Base-by-base conservation (phyloP, 2,797 vertebrate genomes). In the Avahi laniger region DNA sequence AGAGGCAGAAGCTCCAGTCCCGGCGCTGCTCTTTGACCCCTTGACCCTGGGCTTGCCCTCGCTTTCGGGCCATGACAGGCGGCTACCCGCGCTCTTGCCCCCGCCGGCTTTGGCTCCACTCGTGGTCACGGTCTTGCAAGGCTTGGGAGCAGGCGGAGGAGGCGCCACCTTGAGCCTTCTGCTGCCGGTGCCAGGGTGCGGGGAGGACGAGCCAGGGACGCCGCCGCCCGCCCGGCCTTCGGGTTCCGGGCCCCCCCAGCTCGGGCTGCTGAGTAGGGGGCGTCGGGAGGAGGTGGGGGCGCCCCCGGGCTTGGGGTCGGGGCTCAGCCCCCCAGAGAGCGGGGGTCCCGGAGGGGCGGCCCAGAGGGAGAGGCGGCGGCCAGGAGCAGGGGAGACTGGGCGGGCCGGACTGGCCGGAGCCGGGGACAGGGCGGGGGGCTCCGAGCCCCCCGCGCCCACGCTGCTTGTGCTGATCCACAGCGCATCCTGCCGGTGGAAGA, bases 31-130 rank as follows among this genome's bases (percentile, higher is more conserved):
- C 95, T 99, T 99, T 95, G 98, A 98, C 97, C 98, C 61, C 97
- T 98, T 95, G 97, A 98, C 98, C 97, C 97, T 94, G 96, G 98
- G 95, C 96, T 99, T 99, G 70, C 98, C 96, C 97, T 99, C 99
- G 69, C 99, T 99, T 95, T 99, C 99, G 0, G 99, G 99, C 99
- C 99, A 99, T 0, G 99, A 99, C 54, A 99, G 99, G 97, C 97
- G 90, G 96, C 97, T 89, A 33, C 95, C 50, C 14, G 75, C 84
- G 97, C 97, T 95, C 48, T 97, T 97, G 95, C 17, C 61, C 79
- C 20, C 94, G 97, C 97, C 93, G 90, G 97, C 95, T 93, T 97
- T 98, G 98, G 92, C 95, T 72, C 97, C 98, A 10, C 97, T 98
- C 38, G 97, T 97, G 88, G 98, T 98, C 96, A 96, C 98, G 5